Base-by-base conservation (phyloP, 2,888 invertebrate genomes). In the Sarcophaga carnaria region DNA sequence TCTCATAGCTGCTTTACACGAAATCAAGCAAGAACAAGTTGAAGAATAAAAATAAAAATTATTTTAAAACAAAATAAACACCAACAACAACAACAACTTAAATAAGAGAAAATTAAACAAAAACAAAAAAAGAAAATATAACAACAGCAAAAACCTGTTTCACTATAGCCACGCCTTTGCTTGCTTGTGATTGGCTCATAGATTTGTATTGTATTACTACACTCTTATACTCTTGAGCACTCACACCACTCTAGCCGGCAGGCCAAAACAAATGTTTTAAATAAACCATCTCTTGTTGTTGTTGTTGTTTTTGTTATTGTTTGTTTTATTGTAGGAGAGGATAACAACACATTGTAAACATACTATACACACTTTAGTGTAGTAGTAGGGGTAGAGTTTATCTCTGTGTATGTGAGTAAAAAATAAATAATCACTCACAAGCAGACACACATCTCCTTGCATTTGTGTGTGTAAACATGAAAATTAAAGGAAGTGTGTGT, bases 91-190 rank as follows among this genome's bases (percentile, higher is more conserved):
- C 88, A 90, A 88, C 87, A 90, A 89, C 88, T 89, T 86, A 90
- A 89, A 89, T 89, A 87, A 83, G 88, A 81, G 85, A 81, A 83
- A 83, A 89, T 80, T 80, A 88, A 88, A 85, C 83, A 89, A 62
- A 4, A 45, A 79, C 75, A 75, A 71, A 14, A 17, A 22, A 75
- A 81, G 64, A 77, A 80, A 49, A 62, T 78, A 88, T 89, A 89
- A 37, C 37, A 37, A 37, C 37, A 37, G 37, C 89, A 88, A 87
- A 91, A 92, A 87, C 87, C 91, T 90, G 91, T 91, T 92, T 92
- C 89, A 89, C 66, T 88, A 89, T 91, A 90, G 91, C 92, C 91
- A 92, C 92, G 92, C 92, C 92, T 90, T 90, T 90, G 89, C 89
- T 89, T 90, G 84, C 75, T 90, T 90, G 90, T 91, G 92, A 92